Evolutionary conservation across 2,888 invertebrate species (phyloP), one percentile per base, ranked within the genome.

Genomic region (Hypselothyrea guttata): DNA sequence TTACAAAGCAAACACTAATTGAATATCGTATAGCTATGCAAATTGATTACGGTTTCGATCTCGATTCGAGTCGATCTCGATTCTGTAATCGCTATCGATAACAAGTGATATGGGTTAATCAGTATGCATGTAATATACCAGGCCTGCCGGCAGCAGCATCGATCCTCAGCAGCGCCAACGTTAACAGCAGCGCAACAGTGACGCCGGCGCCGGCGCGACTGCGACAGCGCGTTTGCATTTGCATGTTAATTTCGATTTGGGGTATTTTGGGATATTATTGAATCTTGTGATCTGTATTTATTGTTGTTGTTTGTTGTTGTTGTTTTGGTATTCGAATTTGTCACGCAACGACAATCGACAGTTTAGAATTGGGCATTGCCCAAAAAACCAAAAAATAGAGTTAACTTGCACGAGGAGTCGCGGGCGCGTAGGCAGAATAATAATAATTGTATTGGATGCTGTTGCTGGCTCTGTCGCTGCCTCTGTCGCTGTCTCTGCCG

Each of bases 291-390:
- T 45, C 34, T 47, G 30, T 51, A 47, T 9, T 22, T 35, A 8
- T 47, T 31, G 7, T 9, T 41, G 8, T 38, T 38, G n/a, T 16
- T 45, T 45, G 18, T 33, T 9, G 22, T 11, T 34, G 13, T n/a
- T 33, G 12, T 33, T 31, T 33, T 38, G 41, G 22, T 22, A 22
- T 53, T 58, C 28, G 42, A 47, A 63, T 72, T 70, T 70, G 79
- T 79, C 75, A 75, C 75, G 75, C 75, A 58, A 22, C 5, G 22
- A 22, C 22, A 22, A 76, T 53, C 48, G 69, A 69, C 49, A 53
- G 55, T 65, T 73, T 76, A 68, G 83, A 77, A 79, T 83, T 62
- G 79, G 81, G 84, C 84, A 77, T 77, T 76, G 77, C 81, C 77
- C 74, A 75, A 79, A 63, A 58, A 38, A 27, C 35, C 77, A 71